Conservation (phyloP, 1,140 invertebrate genomes). For the Ips typographus region DNA sequence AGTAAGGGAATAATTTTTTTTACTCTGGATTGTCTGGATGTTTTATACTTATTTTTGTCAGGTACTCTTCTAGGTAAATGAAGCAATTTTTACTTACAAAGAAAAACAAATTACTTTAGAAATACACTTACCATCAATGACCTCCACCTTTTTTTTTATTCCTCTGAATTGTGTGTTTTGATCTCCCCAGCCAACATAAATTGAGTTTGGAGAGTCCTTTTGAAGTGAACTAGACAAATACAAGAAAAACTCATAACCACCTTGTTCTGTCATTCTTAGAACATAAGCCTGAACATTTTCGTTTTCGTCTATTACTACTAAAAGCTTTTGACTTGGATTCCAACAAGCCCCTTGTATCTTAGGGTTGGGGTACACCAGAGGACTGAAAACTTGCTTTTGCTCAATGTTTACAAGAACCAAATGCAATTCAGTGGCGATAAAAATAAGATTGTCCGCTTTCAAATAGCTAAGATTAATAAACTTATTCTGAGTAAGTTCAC, state of each 20-base stretch:
- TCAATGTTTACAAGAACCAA: constrained; percentile 6
- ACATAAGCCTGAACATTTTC: constrained; percentile 14
- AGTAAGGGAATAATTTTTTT: too few species aligned
- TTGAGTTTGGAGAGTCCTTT: constrained; percentile 28
- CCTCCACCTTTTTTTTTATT: constrained; percentile 28
- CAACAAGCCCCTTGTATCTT: constrained; percentile 21
- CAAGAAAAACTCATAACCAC: constrained; percentile 5
- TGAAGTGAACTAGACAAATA: neutral
- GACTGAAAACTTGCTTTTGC: neutral
- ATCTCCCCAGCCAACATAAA: constrained; percentile 43
- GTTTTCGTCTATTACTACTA: constrained; percentile 22
- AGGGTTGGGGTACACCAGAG: neutral
- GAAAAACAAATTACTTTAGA: neutral
- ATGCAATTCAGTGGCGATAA: constrained; percentile 19
- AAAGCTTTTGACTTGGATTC: constrained; percentile 30
- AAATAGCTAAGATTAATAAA: constrained; percentile 20
- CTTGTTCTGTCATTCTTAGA: constrained; percentile 1
- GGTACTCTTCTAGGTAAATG: too few species aligned
- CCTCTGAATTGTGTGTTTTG: constrained; percentile 42
- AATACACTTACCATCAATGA: constrained; percentile 16
- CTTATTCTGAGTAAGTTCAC: neutral
- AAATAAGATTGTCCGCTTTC: constrained; percentile 23
- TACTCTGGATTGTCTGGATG: too few species aligned
- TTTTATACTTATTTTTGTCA: too few species aligned
- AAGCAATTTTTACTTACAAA: neutral